A percentile compares a stretch with the other conserved stretches of the same genome.
Evolutionary conservation across 2,113 vertebrate genomes (phyloP).

Genomic region (Tenebrosternarchus preto): DNA sequence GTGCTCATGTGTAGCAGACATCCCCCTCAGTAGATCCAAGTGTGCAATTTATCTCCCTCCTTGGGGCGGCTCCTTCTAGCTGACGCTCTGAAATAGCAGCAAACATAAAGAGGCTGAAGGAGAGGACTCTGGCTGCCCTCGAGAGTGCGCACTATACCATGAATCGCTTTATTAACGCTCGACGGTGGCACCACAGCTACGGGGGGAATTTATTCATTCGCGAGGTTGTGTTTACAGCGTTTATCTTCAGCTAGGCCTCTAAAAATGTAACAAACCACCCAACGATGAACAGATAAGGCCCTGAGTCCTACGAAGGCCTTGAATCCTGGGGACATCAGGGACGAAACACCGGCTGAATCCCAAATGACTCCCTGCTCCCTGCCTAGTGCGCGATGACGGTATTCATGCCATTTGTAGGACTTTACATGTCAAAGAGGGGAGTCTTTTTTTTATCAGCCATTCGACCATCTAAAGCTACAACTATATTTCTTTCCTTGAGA

Average conservation of each 20-base stretch:
- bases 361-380: background rate
- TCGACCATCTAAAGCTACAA: background rate
- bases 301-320: constrained; percentile 48
- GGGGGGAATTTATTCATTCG: constrained; percentile 71
- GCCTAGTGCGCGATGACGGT: background rate
- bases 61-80: constrained; percentile 66
- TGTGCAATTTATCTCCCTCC: constrained; percentile 66
- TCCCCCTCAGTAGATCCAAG: constrained; percentile 68
- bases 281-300: constrained; percentile 64
- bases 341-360: constrained; percentile 41
- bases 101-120: constrained; percentile 73
- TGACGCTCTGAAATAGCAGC: constrained; percentile 72
- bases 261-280: constrained; percentile 68
- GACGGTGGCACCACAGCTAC: constrained; percentile 56
- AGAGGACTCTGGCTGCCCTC: constrained; percentile 63
- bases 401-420: background rate
- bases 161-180: constrained; percentile 75
- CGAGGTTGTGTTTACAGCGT: constrained; percentile 74
- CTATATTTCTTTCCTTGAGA: background rate
- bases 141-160: constrained; percentile 70
- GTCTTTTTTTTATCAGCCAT: background rate
- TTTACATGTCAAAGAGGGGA: background rate
- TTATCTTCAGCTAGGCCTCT: constrained; percentile 70
- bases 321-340: constrained; percentile 54
- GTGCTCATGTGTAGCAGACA: constrained; percentile 54